Evolutionary conservation across 2,113 vertebrate species (phyloP).

Genomic region (Montifringilla adamsi): DNA sequence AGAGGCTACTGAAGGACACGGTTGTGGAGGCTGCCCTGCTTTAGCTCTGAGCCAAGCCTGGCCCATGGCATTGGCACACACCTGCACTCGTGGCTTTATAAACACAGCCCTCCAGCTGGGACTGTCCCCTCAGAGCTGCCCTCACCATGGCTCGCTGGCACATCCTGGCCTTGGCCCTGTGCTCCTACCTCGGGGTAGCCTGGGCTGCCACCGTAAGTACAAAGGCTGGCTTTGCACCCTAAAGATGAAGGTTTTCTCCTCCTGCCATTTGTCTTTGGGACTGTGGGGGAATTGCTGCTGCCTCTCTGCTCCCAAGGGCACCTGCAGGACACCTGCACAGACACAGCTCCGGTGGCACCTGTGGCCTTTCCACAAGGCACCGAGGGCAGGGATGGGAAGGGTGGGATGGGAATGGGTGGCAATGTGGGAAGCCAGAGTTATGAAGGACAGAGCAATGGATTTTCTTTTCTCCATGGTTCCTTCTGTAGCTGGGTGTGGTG

Average conservation of each 20-base stretch:
- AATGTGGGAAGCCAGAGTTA: neutral
- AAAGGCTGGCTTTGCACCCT: neutral
- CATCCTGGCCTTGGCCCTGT: slow-evolving; percentile 53
- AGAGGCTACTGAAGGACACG: neutral
- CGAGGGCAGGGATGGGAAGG: neutral
- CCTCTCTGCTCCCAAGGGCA: neutral
- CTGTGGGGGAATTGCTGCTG: neutral
- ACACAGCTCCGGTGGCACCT: neutral
- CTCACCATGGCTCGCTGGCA: slow-evolving; percentile 71
- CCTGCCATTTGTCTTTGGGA: neutral
- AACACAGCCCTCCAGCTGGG: neutral
- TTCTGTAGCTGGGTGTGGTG: slow-evolving; percentile 83
- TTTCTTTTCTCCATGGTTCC: neutral
- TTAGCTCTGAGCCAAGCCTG: neutral
- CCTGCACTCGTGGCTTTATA: neutral
- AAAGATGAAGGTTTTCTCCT: neutral
- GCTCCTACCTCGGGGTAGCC: slow-evolving; percentile 67
- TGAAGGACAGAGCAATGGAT: neutral
- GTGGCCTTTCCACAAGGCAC: neutral
- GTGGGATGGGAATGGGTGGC: neutral
- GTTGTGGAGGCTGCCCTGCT: neutral
- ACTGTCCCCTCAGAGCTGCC: neutral
- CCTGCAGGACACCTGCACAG: neutral
- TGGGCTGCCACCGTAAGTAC: slow-evolving; percentile 69
- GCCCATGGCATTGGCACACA: neutral